These are phyloP conservation scores for Oenanthe oenanthe DNA, from an alignment of 2,113 vertebrate genomes.

Conservation along the genomic window DNA sequence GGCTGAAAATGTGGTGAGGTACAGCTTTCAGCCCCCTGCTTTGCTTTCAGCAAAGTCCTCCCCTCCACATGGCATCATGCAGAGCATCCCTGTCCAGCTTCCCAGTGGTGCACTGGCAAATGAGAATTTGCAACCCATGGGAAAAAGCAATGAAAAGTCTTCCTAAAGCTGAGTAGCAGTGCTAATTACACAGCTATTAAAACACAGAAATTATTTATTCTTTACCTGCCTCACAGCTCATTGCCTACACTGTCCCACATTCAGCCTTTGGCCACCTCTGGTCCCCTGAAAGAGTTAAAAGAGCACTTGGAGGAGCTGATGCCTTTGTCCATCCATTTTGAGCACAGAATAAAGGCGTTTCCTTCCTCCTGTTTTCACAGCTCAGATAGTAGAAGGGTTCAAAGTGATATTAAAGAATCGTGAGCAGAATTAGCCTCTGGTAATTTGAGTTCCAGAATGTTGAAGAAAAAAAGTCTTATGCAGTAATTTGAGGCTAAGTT, in stretches of 20 bases:
- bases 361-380: constrained; percentile 23
- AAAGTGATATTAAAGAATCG: constrained; percentile 4
- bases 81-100: background rate
- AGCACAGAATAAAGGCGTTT: constrained; percentile 36
- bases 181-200: constrained; percentile 11
- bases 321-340: background rate
- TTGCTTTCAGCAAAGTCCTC: background rate
- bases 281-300: constrained; percentile 17
- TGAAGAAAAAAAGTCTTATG: background rate
- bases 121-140: background rate
- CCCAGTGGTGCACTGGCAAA: background rate
- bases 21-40: background rate
- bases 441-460: constrained; percentile 14
- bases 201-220: background rate
- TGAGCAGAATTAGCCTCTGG: constrained; percentile 3
- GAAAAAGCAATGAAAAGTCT: background rate
- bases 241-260: background rate
- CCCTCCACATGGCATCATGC: rapidly evolving
- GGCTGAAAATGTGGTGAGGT: background rate
- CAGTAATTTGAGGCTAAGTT: background rate
- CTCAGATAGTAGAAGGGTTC: background rate
- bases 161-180: background rate
- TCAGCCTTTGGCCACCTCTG: background rate
- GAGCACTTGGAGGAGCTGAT: background rate
- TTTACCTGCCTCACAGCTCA: background rate